Conservation (phyloP, 1,140 invertebrate genomes). For the Drosophila trapezifrons region DNA sequence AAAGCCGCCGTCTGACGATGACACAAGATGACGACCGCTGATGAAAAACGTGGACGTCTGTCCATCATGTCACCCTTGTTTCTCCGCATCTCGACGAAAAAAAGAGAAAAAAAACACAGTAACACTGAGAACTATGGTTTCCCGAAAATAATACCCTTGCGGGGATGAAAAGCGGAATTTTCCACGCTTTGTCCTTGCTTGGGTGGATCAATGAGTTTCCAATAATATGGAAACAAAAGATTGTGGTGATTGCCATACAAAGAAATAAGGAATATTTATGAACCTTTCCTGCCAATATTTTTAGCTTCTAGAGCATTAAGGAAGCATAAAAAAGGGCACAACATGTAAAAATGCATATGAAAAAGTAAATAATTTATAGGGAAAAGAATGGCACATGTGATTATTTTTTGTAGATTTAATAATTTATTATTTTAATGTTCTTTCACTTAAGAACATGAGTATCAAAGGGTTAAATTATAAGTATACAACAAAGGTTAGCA, state of each 20-base stretch:
- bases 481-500: background rate
- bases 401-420: no score
- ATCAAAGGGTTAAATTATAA: background rate
- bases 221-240: background rate
- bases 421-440: background rate
- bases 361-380: no score
- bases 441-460: background rate
- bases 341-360: background rate
- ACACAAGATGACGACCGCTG: slow-evolving; percentile 81
- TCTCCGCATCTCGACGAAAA: slow-evolving; percentile 32
- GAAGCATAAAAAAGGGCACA: background rate
- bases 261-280: background rate
- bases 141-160: slow-evolving; percentile 54
- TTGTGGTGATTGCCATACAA: background rate
- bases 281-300: background rate
- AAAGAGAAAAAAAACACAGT: slow-evolving; percentile 33
- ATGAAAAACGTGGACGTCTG: slow-evolving; percentile 82
- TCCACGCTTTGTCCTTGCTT: slow-evolving; percentile 53
- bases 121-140: slow-evolving; percentile 73
- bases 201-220: slow-evolving; percentile 53
- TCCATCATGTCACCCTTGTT: slow-evolving; percentile 80
- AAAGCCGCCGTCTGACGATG: slow-evolving; percentile 69
- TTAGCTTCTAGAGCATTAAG: background rate
- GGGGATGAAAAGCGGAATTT: slow-evolving; percentile 76
- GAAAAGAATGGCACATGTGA: no score